Evolutionary conservation across 1,140 invertebrate genomes (phyloP), one percentile per base, ranked within the genome.

Genomic region (Armadillidium nasatum): DNA sequence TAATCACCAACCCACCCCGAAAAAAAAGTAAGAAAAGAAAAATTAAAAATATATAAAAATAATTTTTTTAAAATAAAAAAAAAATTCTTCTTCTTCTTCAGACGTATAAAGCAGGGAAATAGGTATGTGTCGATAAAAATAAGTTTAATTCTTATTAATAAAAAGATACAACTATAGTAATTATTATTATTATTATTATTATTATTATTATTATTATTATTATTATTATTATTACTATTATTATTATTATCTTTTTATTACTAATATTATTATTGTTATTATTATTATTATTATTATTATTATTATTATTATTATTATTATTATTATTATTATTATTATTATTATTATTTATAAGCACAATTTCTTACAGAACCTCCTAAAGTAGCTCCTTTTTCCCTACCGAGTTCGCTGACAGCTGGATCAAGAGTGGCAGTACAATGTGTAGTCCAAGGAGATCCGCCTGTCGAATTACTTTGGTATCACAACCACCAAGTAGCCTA

Each of bases 401-500:
- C 76, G 4, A 74, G 71, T 11, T 76, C 79, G 7, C 67, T 80
- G 74, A 70, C 60, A 9, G 76, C 77, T 7, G 79, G 79, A 0
- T 78, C 79, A 67, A 80, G 86, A 67, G 84, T 87, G 10, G 84
- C 84, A 9, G 93, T 97, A 79, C 92, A 94, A 77, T 98, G 96
- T 86, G 93, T 95, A 83, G 90, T 95, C 83, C 93, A 96, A 86
- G 96, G 96, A 13, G 95, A 98, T 87, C 89, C 94, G 78, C 95
- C 95, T 19, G 91, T 98, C 78, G 91, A 90, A 76, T 94, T 98
- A 85, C 87, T 84, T 54, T 92, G 91, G 91, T 82, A 84, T 10
- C 87, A 90, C 82, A 91, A 95, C 84, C 92, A 91, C 46, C 86
- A 88, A 3, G 88, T 91, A 60, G 83, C 85, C 70, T 83, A 83